phyloP scores from a whole-genome alignment of 2,797 vertebrate species.

The Aphelocoma californica region DNA sequence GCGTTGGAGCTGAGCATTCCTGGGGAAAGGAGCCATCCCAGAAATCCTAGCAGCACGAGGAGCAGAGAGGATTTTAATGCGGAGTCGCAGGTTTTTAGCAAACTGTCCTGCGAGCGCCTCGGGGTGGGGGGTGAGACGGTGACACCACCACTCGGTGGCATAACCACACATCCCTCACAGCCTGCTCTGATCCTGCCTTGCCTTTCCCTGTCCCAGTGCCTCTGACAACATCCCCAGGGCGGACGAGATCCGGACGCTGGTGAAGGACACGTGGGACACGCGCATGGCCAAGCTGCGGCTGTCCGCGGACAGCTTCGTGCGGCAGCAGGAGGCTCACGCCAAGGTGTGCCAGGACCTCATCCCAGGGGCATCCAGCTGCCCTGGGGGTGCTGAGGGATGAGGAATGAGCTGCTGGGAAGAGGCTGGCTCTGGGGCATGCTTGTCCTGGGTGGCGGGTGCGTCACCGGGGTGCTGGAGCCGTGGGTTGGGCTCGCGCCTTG shows the following conservation, averaged over 20 bases:
- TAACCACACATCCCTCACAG: background rate
- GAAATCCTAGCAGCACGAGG: background rate
- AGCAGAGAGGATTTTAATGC: background rate
- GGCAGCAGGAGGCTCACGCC: constrained; percentile 91
- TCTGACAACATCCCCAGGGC: constrained; percentile 96
- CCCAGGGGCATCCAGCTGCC: background rate
- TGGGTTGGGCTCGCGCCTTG: background rate
- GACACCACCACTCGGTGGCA: background rate
- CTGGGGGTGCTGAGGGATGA: background rate
- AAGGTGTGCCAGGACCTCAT: constrained; percentile 72
- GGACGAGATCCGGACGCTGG: constrained; percentile 91
- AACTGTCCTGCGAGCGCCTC: background rate
- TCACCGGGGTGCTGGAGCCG: background rate
- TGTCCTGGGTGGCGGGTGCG: accelerated
- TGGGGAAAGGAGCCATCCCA: background rate
- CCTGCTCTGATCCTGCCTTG: background rate
- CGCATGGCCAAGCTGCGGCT: constrained; percentile 93
- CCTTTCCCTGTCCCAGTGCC: constrained; percentile 73
- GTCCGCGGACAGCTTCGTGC: constrained; percentile 93
- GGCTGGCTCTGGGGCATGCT: background rate
- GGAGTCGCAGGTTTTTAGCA: background rate
- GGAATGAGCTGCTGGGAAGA: background rate
- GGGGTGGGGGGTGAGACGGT: background rate
- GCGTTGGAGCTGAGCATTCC: background rate
- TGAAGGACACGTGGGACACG: constrained; percentile 98